phyloP scores from a whole-genome alignment of 2,888 invertebrate species.

The Drosophila cracens region DNA sequence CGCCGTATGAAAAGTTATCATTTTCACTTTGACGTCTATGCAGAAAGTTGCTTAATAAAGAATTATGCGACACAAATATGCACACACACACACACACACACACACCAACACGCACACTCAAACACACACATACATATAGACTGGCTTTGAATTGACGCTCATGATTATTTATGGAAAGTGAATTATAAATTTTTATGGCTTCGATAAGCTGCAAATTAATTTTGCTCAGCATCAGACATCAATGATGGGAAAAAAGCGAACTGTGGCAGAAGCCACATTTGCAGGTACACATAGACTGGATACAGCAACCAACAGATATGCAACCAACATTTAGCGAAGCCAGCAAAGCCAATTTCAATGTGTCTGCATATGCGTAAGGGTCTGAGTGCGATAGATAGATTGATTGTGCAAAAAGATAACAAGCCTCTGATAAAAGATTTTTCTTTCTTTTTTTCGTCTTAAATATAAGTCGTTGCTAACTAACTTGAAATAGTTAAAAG shows the following conservation, averaged over 20 bases:
- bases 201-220: conserved; percentile 79
- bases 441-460: background rate
- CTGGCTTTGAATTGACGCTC: conserved; percentile 71
- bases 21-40: conserved; percentile 23
- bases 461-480: background rate
- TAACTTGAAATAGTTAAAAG: background rate
- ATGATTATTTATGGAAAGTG: conserved; percentile 79
- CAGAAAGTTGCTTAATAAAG: conserved; percentile 22
- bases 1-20: conserved; percentile 5
- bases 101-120: conserved; percentile 6
- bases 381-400: background rate
- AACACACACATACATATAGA: conserved; percentile 11
- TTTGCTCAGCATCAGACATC: conserved; percentile 48
- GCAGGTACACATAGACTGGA: background rate
- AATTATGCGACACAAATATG: conserved; percentile 26
- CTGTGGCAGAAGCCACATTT: conserved; percentile 8
- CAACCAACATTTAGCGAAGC: conserved; percentile 22
- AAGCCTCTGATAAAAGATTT: background rate
- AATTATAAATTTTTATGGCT: conserved; percentile 74
- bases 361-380: background rate
- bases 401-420: background rate
- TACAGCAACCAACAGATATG: background rate
- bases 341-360: conserved; percentile 33
- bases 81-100: conserved; percentile 4
- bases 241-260: conserved; percentile 14